phyloP scores from a whole-genome alignment of 2,888 invertebrate genomes.

The Caenorhabditis sp. region DNA sequence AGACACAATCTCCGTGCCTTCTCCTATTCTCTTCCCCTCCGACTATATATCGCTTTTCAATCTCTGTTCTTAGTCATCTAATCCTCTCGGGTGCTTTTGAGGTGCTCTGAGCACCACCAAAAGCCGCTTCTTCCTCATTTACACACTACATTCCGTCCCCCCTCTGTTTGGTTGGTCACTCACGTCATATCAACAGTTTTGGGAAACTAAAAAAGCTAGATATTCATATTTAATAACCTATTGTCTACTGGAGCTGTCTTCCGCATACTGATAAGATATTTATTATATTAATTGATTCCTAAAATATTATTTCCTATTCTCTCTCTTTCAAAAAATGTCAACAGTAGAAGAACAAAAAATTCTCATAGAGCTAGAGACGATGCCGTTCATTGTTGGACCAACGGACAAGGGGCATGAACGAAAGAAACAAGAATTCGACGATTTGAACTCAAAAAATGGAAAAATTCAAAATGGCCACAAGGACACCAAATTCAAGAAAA shows the following conservation, averaged over 20 bases:
- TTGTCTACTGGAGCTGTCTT: conserved; percentile 15
- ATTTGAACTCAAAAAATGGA: conserved; percentile 17
- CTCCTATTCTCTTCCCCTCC: conserved; percentile 5
- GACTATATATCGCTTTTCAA: conserved; percentile 20
- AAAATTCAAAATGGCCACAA: background rate
- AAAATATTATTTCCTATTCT: background rate
- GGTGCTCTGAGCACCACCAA: conserved; percentile 50
- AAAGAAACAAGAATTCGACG: conserved; percentile 46
- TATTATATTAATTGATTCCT: background rate
- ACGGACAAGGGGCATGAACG: conserved; percentile 17
- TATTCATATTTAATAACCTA: conserved; percentile 12
- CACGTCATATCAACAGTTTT: conserved; percentile 15
- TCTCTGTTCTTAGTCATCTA: conserved; percentile 49
- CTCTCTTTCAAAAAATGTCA: conserved; percentile 29
- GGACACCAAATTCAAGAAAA: conserved; percentile 15
- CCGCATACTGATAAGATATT: conserved; percentile 19
- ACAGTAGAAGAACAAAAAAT: conserved; percentile 61
- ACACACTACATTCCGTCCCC: conserved; percentile 14
- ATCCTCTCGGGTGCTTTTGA: conserved; percentile 56
- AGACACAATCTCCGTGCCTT: conserved; percentile 28
- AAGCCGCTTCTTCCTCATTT: conserved; percentile 26
- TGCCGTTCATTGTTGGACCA: conserved; percentile 44
- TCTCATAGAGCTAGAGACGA: conserved; percentile 61
- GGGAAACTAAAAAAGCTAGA: conserved; percentile 3
- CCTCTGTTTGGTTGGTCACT: background rate